Evolutionary conservation across 2,888 invertebrate species (phyloP), one percentile per base, ranked within the genome.

Genomic region (Dicyrtoma fusca): DNA sequence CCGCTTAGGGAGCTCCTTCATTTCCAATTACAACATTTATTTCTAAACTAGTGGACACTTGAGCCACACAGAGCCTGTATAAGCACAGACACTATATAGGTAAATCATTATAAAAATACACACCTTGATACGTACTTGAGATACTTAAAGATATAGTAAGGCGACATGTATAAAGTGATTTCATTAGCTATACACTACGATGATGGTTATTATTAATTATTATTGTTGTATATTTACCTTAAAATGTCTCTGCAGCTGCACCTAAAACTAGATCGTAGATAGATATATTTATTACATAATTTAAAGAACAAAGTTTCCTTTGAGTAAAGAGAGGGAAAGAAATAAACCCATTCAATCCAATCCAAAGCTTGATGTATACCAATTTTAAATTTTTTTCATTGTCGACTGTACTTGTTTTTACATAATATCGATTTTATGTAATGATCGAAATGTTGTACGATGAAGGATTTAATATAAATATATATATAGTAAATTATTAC

Each of bases 341-440:
- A n/a, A n/a, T n/a, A n/a, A 53, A 21, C 10, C 53, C 21, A 53
- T 53, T 19, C 53, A 17, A 66, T 66, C 53, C 53, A 25, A 53
- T 42, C 51, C 51, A 66, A 66, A 53, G 66, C 42, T 53, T 19
- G 42, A 53, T 66, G 66, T 66, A 66, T 66, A 55, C 66, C 44
- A 55, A 53, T 23, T 51, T 53, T 49, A 11, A 8, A 51, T 44
- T 44, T 53, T 55, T 66, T 66, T 55, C 55, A 66, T 55, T 26
- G 23, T 66, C 65, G 14, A 19, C 19, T 55, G 34, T 34, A 34
- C 34, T 34, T 34, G 34, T 34, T 34, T n/a, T 34, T 34, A 34
- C 34, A 34, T 34, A 34, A 34, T 34, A 34, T 34, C 34, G 34
- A 34, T 34, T 34, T 34, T 34, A 34, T 34, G 34, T 34, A 34